These are phyloP conservation scores for Drosophila bifasciata DNA, from an alignment of 1,140 invertebrate genomes.

Conservation along the genomic window DNA sequence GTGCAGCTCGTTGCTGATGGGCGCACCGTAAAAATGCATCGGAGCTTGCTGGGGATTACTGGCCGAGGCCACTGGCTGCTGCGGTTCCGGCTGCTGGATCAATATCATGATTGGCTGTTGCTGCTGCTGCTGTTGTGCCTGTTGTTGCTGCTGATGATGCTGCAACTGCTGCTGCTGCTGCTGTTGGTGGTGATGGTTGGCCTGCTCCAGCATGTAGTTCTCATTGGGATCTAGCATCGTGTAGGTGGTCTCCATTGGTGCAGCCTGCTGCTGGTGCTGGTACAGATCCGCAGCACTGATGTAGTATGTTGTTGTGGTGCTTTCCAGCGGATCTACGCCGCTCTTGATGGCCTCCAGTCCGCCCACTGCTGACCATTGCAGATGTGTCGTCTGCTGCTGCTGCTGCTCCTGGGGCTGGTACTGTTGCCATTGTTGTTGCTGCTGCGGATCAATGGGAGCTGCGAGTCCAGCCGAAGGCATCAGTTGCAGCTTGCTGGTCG, in stretches of 20 bases:
- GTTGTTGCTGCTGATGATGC: conserved; percentile 5
- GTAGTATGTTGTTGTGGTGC: conserved; percentile 70
- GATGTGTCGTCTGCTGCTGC: conserved; percentile 35
- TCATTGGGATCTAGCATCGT: conserved; percentile 65
- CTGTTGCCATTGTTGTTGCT: conserved; percentile 30
- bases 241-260: conserved; percentile 21
- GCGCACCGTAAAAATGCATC: conserved; percentile 52
- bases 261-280: conserved; percentile 34
- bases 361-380: conserved; percentile 70
- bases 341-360: conserved; percentile 64
- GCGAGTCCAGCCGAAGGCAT: conserved; percentile 17
- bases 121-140: conserved; percentile 32
- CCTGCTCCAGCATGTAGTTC: conserved; percentile 63
- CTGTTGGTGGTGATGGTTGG: conserved; percentile 31
- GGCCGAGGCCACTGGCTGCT: conserved; percentile 60
- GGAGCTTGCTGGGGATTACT: conserved; percentile 74
- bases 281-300: conserved; percentile 74
- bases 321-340: conserved; percentile 33
- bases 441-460: conserved; percentile 14
- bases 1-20: conserved; percentile 45
- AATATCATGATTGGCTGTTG: conserved; percentile 76
- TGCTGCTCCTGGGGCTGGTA: conserved; percentile 28
- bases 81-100: conserved; percentile 65
- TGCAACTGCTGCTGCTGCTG: conserved; percentile 22
- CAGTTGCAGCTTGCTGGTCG: conserved; percentile 42